Percentiles rank a stretch among this genome's conserved stretches.
These are phyloP conservation scores for Pontoporia blainvillei DNA, from an alignment of 2,113 vertebrate genomes.

Conservation along the genomic window DNA sequence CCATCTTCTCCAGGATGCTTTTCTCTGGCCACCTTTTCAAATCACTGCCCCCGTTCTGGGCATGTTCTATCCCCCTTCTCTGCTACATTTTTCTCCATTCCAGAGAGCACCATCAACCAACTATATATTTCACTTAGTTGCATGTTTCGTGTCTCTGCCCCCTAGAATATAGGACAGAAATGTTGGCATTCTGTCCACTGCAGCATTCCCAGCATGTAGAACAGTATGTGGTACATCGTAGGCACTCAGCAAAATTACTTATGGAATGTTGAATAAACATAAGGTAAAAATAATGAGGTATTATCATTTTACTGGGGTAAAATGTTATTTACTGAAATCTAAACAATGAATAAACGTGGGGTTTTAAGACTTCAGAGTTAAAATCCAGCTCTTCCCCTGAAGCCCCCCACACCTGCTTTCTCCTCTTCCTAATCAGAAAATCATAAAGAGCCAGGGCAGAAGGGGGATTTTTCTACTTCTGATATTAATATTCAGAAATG, in stretches of 20 bases:
- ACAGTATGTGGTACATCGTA: background rate
- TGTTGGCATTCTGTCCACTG: background rate
- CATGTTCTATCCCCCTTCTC: no score
- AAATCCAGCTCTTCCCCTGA: background rate
- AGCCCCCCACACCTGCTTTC: background rate
- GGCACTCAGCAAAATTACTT: background rate
- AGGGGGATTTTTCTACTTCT: background rate
- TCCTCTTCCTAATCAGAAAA: background rate
- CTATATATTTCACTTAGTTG: background rate
- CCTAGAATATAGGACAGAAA: background rate
- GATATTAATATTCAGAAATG: background rate
- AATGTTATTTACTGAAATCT: background rate
- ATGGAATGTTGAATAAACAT: background rate
- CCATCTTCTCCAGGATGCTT: background rate
- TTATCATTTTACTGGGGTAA: background rate
- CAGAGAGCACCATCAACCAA: background rate
- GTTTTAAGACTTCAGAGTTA: background rate
- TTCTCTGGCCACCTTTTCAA: background rate
- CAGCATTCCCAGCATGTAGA: background rate
- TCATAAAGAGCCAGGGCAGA: background rate
- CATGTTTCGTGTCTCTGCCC: background rate
- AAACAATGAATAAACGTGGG: background rate
- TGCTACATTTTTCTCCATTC: background rate
- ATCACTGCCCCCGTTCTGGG: background rate
- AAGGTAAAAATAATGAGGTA: background rate